These are phyloP conservation scores for Saturnia japonica DNA, from an alignment of 2,888 invertebrate genomes.

Conservation along the genomic window DNA sequence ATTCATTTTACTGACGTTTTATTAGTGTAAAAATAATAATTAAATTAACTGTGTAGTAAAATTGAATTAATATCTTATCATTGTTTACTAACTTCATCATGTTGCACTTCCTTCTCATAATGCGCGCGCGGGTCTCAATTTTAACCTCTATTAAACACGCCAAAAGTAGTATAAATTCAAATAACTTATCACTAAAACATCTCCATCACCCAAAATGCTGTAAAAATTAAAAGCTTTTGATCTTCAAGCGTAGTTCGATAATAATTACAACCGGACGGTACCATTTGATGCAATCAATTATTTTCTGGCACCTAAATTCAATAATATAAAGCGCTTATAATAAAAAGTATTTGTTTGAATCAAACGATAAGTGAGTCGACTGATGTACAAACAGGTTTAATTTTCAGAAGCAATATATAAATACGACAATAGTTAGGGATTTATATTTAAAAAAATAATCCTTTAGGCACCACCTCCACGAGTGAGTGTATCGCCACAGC, in stretches of 20 bases:
- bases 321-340: neutral
- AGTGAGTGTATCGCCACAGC: too few species aligned
- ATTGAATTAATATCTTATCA: too few species aligned
- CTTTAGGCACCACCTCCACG: too few species aligned
- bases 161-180: too few species aligned
- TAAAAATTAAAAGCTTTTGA: slow-evolving; percentile 16
- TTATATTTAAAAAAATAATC: too few species aligned
- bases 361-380: neutral
- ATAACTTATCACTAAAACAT: slow-evolving; percentile 16
- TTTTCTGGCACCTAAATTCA: neutral
- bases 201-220: slow-evolving; percentile 22
- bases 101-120: too few species aligned
- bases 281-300: neutral
- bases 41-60: too few species aligned
- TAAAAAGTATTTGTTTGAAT: neutral
- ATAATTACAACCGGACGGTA: neutral
- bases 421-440: neutral
- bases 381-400: neutral
- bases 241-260: neutral
- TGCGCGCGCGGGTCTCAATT: too few species aligned
- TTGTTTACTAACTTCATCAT: too few species aligned
- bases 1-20: too few species aligned
- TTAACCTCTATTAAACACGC: too few species aligned
- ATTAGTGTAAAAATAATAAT: too few species aligned
- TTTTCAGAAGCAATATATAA: neutral